Percentiles rank a stretch among this genome's conserved stretches.
Conservation (phyloP, 1,140 invertebrate genomes). For the Drosophila sucinea region DNA sequence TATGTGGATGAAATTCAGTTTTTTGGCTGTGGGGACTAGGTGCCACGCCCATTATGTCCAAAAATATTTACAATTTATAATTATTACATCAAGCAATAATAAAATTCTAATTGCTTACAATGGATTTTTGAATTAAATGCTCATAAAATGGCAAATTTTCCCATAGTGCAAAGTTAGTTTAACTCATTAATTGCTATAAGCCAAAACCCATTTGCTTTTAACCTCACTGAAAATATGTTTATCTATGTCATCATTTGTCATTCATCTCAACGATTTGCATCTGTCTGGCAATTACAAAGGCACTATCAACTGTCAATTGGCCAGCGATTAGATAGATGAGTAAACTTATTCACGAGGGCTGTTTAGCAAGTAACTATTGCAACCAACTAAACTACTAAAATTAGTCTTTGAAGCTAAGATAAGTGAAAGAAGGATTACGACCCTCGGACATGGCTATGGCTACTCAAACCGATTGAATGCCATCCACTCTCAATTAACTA, state of each 20-base stretch:
- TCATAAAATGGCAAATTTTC: too few relatives aligned
- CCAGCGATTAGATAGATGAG: neutral
- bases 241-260: conserved; percentile 8
- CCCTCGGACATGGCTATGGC: neutral
- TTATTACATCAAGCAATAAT: too few relatives aligned
- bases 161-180: neutral
- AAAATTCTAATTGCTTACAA: too few relatives aligned
- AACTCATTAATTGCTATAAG: neutral
- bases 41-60: too few relatives aligned
- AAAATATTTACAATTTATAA: too few relatives aligned
- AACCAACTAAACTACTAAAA: too few relatives aligned
- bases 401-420: too few relatives aligned
- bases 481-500: conserved; percentile 28
- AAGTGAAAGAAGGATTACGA: neutral
- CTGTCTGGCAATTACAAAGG: conserved; percentile 44
- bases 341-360: neutral
- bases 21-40: too few relatives aligned
- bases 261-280: conserved; percentile 29
- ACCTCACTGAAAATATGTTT: neutral
- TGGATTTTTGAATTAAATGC: too few relatives aligned
- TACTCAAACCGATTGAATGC: neutral
- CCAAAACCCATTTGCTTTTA: neutral
- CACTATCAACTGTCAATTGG: conserved; percentile 44
- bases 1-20: too few relatives aligned
- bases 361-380: neutral